A percentile compares a stretch with the other conserved stretches of the same genome.
Evolutionary conservation across 2,888 invertebrate genomes (phyloP).

Genomic region (Patella caerulea): DNA sequence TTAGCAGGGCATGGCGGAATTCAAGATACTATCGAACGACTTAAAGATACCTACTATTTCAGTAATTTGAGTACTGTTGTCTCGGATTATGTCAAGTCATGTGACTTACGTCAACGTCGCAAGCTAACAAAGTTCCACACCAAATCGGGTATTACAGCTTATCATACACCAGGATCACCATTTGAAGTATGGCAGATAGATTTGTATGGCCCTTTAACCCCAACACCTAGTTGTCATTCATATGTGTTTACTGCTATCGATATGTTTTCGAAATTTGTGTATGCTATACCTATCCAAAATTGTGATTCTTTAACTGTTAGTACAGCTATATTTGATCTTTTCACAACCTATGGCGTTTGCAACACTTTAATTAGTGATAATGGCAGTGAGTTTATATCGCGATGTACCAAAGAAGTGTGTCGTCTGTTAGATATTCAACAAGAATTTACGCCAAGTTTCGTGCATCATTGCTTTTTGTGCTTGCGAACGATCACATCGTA

Average conservation of each 20-base stretch:
- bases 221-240: conserved; percentile 20
- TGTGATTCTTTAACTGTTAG: no score
- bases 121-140: conserved; percentile 22
- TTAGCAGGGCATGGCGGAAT: conserved; percentile 28
- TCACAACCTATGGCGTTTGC: no score
- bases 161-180: conserved; percentile 18
- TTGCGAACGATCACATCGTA: no score
- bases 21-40: conserved; percentile 27
- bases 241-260: conserved; percentile 21
- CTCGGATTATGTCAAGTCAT: conserved; percentile 21
- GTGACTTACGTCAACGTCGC: conserved; percentile 22
- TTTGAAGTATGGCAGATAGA: conserved; percentile 31
- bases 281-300: conserved; percentile 12
- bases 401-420: no score
- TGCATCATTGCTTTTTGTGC: no score
- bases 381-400: no score
- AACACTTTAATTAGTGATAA: no score
- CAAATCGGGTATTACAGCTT: conserved; percentile 18
- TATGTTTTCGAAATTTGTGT: conserved; percentile 17
- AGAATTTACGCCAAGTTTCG: no score
- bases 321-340: no score
- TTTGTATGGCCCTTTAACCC: conserved; percentile 21
- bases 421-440: no score
- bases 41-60: conserved; percentile 26
- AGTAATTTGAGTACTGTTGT: conserved; percentile 15